Evolutionary conservation across 2,113 vertebrate genomes (phyloP).

Genomic region (Pelusios castaneus): DNA sequence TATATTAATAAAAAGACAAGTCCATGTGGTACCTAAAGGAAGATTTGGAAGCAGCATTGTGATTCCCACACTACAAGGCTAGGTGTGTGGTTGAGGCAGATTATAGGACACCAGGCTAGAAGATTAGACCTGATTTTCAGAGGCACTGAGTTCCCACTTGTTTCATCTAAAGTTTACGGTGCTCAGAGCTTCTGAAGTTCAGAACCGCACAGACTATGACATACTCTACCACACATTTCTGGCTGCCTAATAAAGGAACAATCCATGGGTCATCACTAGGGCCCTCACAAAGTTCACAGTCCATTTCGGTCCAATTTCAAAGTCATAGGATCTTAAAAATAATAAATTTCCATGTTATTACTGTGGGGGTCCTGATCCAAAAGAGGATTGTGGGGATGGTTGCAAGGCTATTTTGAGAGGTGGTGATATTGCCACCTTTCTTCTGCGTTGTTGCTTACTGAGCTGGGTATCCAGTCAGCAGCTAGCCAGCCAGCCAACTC

Average conservation of each 20-base stretch:
- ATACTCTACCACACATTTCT: not conserved
- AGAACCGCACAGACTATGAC: not conserved
- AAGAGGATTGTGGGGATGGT: too few species aligned
- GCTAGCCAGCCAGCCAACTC: too few species aligned
- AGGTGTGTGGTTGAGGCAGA: rapidly evolving
- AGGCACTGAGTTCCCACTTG: too few species aligned
- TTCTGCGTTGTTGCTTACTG: too few species aligned
- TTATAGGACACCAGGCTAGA: not conserved
- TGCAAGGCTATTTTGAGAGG: too few species aligned
- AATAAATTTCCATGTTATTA: too few species aligned
- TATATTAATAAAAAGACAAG: not conserved
- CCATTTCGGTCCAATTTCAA: too few species aligned
- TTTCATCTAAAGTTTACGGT: rapidly evolving
- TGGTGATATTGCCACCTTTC: too few species aligned
- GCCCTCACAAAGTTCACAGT: not conserved
- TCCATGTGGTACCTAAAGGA: not conserved
- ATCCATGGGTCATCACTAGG: not conserved
- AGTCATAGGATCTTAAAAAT: too few species aligned
- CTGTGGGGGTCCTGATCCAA: too few species aligned
- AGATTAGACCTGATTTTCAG: not conserved
- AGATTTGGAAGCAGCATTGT: not conserved
- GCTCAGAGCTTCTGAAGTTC: not conserved
- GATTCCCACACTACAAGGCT: not conserved
- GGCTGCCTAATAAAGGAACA: not conserved
- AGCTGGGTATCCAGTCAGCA: too few species aligned